Conservation (phyloP, 2,888 invertebrate genomes). For the Tipula unca region DNA sequence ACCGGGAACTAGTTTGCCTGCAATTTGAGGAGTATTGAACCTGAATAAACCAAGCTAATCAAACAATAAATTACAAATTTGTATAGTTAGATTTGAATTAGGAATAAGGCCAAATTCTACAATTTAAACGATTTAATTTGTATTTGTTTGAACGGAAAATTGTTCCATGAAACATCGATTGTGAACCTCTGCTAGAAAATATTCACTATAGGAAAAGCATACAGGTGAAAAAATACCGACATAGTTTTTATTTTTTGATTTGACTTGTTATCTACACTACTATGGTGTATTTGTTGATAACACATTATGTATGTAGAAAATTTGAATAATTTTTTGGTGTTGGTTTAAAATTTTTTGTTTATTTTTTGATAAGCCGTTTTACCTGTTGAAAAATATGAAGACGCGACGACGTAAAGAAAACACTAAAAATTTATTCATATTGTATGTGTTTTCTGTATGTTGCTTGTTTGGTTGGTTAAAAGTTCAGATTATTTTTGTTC, state of each 20-base stretch:
- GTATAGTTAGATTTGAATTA: too few relatives aligned
- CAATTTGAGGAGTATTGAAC: too few relatives aligned
- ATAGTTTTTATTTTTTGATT: not conserved
- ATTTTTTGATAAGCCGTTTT: not conserved
- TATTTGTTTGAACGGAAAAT: too few relatives aligned
- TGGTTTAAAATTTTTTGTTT: not conserved
- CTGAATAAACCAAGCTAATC: too few relatives aligned
- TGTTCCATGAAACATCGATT: not conserved
- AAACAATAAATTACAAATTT: too few relatives aligned
- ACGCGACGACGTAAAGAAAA: not conserved
- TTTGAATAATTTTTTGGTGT: not conserved
- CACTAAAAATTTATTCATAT: not conserved
- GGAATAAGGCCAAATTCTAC: too few relatives aligned
- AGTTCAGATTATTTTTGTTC: not conserved
- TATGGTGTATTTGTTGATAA: not conserved
- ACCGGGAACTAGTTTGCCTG: too few relatives aligned
- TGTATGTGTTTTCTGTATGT: not conserved
- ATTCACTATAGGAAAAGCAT: not conserved
- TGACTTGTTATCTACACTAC: not conserved
- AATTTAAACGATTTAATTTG: too few relatives aligned
- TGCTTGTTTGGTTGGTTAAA: not conserved
- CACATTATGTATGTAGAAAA: not conserved
- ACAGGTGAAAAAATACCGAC: not conserved
- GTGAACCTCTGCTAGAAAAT: not conserved
- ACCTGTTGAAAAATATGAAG: not conserved